These are phyloP conservation scores for Chunga burmeisteri DNA, from an alignment of 2,113 vertebrate species.

Conservation along the genomic window DNA sequence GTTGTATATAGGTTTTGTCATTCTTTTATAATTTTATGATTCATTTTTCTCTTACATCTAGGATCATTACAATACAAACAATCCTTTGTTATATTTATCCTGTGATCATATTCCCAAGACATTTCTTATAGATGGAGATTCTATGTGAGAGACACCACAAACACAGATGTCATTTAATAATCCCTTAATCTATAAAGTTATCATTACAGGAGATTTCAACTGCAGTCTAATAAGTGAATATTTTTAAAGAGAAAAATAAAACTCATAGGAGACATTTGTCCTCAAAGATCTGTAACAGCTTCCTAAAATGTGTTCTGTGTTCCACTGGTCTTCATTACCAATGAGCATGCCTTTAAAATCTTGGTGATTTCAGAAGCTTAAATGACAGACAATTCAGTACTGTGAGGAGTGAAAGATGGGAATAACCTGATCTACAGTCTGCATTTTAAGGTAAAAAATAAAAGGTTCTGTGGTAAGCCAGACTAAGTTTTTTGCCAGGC, in stretches of 20 bases:
- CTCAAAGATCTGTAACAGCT: neutral
- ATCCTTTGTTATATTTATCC: neutral
- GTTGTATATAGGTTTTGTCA: neutral
- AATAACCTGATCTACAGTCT: neutral
- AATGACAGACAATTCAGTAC: neutral
- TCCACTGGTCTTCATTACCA: neutral
- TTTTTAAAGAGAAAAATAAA: neutral
- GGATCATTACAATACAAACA: neutral
- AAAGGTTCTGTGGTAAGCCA: neutral
- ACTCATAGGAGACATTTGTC: neutral
- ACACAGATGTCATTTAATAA: neutral
- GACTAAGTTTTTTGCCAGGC: neutral
- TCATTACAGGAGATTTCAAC: neutral
- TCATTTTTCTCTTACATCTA: neutral
- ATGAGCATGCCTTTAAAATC: neutral
- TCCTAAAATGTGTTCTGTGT: neutral
- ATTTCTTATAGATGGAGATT: neutral
- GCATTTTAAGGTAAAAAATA: neutral
- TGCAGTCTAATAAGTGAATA: neutral
- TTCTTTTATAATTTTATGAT: neutral
- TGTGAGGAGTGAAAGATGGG: neutral
- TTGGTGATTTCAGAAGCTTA: conserved; percentile 4
- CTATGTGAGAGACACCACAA: neutral
- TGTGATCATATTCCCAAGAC: neutral
- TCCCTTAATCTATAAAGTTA: neutral